Base-by-base conservation (phyloP, 2,888 invertebrate species). In the Agapetus fuscipes region DNA sequence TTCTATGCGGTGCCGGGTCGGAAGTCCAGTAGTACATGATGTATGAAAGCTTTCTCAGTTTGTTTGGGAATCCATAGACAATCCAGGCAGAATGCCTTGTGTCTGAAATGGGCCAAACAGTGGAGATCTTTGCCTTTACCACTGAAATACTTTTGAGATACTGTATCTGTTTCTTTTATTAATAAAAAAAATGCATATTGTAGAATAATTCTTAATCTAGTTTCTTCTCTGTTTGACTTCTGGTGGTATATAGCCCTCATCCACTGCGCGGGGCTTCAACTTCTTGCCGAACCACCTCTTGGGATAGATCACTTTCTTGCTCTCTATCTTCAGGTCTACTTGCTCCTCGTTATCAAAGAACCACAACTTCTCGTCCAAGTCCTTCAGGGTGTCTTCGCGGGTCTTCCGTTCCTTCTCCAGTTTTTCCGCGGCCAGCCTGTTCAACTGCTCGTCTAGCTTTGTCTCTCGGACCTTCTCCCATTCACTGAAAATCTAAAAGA, bases 271-370 rank as follows among this genome's bases (percentile, higher is more conserved):
- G 20, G 64, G 57, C 33, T 58, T 60, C 53, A 62, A 72, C 50
- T 71, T 72, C 49, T 68, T 73, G 24, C 60, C 64, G 50, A 60
- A 60, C 60, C 55, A 61, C 43, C 55, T 54, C 43, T 64, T 64
- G 1, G 60, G 64, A 49, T 66, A 61, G 13, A 29, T 13, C 36
- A 61, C 63, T 55, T 58, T 67, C 56, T 71, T 79, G 56, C 59
- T 72, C 53, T 78, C 79, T 50, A 86, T 83, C 56, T 74, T 58
- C 30, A 87, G 61, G 52, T 86, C 83, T 50, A 85, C 74, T 51
- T 78, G 59, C 27, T 86, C 84, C 56, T 84, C 77, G 54, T 83
- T 81, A 43, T 88, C 83, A 62, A 89, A 89, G 74, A 83, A 89
- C 81, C 81, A 81, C 35, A 82, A 55, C 49, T 72, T 71, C 54